Percentiles rank a stretch among this genome's conserved stretches.
Evolutionary conservation across 2,797 vertebrate genomes (phyloP).

Genomic region (Vultur gryphus): DNA sequence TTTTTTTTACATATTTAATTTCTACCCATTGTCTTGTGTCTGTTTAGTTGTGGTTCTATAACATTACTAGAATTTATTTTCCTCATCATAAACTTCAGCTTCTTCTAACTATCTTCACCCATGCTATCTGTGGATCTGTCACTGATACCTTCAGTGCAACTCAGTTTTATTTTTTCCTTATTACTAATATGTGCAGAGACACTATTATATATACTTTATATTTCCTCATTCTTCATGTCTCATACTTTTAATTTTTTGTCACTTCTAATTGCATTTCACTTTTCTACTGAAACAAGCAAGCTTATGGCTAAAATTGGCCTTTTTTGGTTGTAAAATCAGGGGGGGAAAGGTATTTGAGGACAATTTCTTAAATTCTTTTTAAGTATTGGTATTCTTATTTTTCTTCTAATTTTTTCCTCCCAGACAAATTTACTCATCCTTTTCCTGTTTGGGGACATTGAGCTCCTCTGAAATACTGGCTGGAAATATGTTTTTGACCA

Average conservation of each 20-base stretch:
- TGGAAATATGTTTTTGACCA: not conserved
- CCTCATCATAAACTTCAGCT: not conserved
- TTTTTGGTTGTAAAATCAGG: not conserved
- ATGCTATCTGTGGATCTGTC: not conserved
- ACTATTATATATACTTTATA: not conserved
- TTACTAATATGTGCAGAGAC: not conserved
- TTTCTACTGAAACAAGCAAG: not conserved
- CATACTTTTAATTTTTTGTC: not conserved
- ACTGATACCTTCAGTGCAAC: not conserved
- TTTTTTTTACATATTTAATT: not conserved
- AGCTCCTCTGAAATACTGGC: not conserved
- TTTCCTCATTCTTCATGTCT: not conserved
- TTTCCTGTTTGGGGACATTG: constrained; percentile 32
- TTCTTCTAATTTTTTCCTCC: constrained; percentile 21
- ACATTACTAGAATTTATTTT: not conserved
- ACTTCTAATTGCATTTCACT: not conserved
- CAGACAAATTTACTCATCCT: not conserved
- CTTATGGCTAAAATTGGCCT: not conserved
- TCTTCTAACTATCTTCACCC: not conserved
- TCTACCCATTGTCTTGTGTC: not conserved
- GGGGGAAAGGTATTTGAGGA: not conserved
- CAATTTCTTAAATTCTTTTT: not conserved
- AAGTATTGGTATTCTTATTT: not conserved
- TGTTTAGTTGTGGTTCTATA: not conserved
- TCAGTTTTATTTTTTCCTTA: not conserved